These are phyloP conservation scores for Sarcophaga rosellei DNA, from an alignment of 2,888 invertebrate genomes.

Conservation along the genomic window DNA sequence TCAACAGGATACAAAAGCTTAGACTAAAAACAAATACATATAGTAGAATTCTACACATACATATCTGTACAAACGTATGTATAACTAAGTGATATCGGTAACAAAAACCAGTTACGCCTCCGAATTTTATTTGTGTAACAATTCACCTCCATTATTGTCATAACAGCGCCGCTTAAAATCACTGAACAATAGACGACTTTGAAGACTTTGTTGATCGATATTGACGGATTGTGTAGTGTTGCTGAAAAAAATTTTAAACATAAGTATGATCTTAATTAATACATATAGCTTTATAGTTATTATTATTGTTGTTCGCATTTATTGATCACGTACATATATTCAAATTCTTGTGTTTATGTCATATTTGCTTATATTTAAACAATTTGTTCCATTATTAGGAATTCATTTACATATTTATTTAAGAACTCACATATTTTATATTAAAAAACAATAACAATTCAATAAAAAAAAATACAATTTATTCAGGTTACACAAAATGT, in stretches of 20 bases:
- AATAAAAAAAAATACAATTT: no score
- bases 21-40: background rate
- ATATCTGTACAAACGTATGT: background rate
- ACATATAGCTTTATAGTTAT: no score
- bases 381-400: no score
- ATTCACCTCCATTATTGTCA: conserved; percentile 78
- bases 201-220: conserved; percentile 83
- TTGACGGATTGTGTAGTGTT: conserved; percentile 85
- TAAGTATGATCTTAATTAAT: no score
- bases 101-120: background rate
- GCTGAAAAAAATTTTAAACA: conserved; percentile 78
- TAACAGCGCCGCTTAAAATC: conserved; percentile 86
- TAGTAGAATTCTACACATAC: background rate
- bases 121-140: conserved; percentile 63
- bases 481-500: no score
- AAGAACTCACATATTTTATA: no score
- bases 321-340: no score
- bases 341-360: no score
- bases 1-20: background rate
- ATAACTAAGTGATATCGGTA: background rate
- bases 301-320: no score
- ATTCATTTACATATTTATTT: no score
- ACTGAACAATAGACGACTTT: conserved; percentile 82
- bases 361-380: no score
- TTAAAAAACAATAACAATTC: no score